Evolutionary conservation across 2,113 vertebrate species (phyloP), one percentile per base, ranked within the genome.

Genomic region (Protomyctophum bolini): DNA sequence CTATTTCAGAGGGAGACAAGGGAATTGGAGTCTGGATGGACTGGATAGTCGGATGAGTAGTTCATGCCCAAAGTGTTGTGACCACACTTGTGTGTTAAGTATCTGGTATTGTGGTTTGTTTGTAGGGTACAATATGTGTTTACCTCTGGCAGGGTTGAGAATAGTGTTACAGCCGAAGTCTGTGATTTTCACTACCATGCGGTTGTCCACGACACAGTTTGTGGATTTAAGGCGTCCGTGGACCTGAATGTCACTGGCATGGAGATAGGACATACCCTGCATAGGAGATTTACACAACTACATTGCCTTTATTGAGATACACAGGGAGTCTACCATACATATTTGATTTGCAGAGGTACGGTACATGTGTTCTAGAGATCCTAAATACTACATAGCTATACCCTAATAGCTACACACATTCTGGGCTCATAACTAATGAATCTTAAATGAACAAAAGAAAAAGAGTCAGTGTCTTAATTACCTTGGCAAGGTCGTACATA

Each of bases 111-210:
- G 1, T 21, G 21, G 21, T 41, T 41, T 41, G 21, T 41, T 41
- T 41, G 33, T 41, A 62, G 8, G n/a, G 8, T 50, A 46, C 21
- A 55, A 11, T 28, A 58, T 47, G 29, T 2, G 0, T 67, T 76
- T 65, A 98, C 97, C 96, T 96, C 91, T 94, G 54, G 74, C 94
- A 5, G 94, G 92, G 80, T 88, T 91, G 0, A 97, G 92, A 77
- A 98, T 95, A 67, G 92, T 94, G 85, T 96, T 98, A 82, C 95
- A 97, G 66, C 97, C 96, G 79, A 98, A 99, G 85, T 97, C 96
- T 0, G 97, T 98, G 88, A 99, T 98, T 90, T 99, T 99, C 73
- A 99, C 97, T 71, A 98, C 96, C 98, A 99, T 98, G 33, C 97
- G 95, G 29, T 91, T 98, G 85, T 99, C 97, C 49, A 99, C 95